Conservation (phyloP, 2,113 vertebrate species). For the Lepus americanus region DNA sequence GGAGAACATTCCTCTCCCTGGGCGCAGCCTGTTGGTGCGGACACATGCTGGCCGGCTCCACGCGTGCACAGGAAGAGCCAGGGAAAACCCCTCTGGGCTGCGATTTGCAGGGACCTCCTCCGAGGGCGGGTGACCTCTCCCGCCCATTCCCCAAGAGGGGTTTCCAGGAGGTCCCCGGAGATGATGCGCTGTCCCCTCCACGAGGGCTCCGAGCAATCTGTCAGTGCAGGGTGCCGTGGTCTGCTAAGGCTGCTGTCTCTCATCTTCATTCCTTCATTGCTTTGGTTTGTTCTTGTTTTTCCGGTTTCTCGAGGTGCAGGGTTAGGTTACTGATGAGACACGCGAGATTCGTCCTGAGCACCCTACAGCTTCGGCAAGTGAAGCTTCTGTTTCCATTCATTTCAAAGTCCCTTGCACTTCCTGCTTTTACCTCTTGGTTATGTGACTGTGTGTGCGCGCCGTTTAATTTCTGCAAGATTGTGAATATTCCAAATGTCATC, state of each 20-base stretch:
- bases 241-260: too few relatives aligned
- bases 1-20: neutral
- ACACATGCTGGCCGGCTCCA: neutral
- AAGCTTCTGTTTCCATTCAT: neutral
- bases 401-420: neutral
- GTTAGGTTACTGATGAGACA: accelerated
- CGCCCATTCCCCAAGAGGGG: too few relatives aligned
- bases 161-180: neutral
- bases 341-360: neutral
- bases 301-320: neutral
- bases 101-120: neutral
- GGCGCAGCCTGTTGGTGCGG: too few relatives aligned
- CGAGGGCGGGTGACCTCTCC: accelerated
- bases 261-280: accelerated
- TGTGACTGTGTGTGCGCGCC: too few relatives aligned
- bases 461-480: neutral
- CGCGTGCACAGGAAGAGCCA: accelerated
- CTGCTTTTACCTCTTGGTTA: neutral
- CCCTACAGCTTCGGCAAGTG: accelerated
- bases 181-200: accelerated
- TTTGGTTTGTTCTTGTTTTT: neutral
- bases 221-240: too few relatives aligned
- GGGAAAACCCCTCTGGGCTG: accelerated
- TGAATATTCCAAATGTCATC: neutral
- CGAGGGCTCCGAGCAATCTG: too few relatives aligned